Percentiles rank a stretch among this genome's conserved stretches.
phyloP scores from a whole-genome alignment of 2,797 vertebrate species.

The Loriculus beryllinus region DNA sequence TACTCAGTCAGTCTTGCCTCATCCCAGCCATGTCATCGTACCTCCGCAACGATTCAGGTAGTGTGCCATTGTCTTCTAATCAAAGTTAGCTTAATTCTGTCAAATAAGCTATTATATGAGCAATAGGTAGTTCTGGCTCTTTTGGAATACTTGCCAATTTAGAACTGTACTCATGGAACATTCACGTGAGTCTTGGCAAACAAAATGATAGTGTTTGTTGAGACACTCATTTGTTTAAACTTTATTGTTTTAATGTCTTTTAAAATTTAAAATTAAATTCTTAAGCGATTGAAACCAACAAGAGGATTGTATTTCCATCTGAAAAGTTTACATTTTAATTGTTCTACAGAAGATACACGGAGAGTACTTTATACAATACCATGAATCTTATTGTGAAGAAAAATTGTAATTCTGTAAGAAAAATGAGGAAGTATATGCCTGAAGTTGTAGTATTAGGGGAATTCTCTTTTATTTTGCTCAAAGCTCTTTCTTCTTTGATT shows the following conservation, averaged over 20 bases:
- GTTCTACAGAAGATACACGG: not conserved
- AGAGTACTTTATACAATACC: not conserved
- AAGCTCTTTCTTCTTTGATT: not conserved
- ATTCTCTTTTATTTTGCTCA: not conserved
- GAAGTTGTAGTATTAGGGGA: not conserved
- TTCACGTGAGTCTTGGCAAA: not conserved
- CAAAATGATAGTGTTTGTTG: rapidly evolving
- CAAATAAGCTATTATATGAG: not conserved
- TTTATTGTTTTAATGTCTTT: not conserved
- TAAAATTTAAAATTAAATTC: not conserved
- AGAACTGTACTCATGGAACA: not conserved
- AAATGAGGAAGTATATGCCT: not conserved
- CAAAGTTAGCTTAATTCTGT: not conserved
- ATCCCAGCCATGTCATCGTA: conserved; percentile 99
- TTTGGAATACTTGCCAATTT: not conserved
- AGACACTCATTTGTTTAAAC: not conserved
- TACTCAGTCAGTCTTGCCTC: conserved; percentile 96
- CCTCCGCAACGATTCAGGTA: conserved; percentile 97
- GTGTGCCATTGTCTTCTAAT: not conserved
- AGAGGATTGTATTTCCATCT: not conserved
- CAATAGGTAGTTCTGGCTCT: not conserved
- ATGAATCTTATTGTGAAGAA: not conserved
- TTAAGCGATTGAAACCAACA: not conserved
- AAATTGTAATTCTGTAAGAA: not conserved
- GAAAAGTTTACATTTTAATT: not conserved